Base-by-base conservation (phyloP, 1,140 invertebrate species). In the Parasteatoda tepidariorum region DNA sequence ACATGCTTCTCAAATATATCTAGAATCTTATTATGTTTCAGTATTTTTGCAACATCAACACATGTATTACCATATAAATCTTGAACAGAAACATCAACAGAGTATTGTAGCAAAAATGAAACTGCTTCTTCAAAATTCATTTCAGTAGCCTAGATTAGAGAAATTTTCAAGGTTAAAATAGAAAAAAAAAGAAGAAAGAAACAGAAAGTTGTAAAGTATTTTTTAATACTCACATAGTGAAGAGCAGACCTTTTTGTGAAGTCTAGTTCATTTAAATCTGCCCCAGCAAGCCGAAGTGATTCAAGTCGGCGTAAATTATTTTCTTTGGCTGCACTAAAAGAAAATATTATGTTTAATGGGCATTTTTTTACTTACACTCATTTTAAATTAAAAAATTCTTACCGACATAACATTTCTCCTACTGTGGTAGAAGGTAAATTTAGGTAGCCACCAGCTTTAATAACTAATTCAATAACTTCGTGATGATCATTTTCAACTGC, bases 251-350 rank as follows among this genome's bases (percentile, higher is more conserved):
- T 61, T 84, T 85, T 62, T 85, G 86, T 59, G 85, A 85, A 67
- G 86, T 88, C 70, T 86, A 74, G 70, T 84, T 91, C 90, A 1
- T 90, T 90, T 0, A 94, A 84, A 88, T 93, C 91, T 1, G 91
- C 93, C 6, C 93, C 92, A 4, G 93, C 93, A n/a, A 91, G 66
- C 11, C 89, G 84, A 84, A 91, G 93, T 0, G 93, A 93, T 54
- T 90, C 84, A 2, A 94, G 86, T 6, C 92, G 89, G 11, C 87
- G 87, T 0, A 91, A 22, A 22, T 89, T 87, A 2, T 91, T 89
- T 2, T 92, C 92, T 11, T 86, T 86, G 6, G 86, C 87, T 1
- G 93, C 92, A 64, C 89, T 89, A 68, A 38, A 62, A 64, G 48
- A 48, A n/a, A 79, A 54, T 41, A 79, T 28, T 82, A 33, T 15